phyloP scores from a whole-genome alignment of 2,888 invertebrate species.

The Dastarcus helophoroides region DNA sequence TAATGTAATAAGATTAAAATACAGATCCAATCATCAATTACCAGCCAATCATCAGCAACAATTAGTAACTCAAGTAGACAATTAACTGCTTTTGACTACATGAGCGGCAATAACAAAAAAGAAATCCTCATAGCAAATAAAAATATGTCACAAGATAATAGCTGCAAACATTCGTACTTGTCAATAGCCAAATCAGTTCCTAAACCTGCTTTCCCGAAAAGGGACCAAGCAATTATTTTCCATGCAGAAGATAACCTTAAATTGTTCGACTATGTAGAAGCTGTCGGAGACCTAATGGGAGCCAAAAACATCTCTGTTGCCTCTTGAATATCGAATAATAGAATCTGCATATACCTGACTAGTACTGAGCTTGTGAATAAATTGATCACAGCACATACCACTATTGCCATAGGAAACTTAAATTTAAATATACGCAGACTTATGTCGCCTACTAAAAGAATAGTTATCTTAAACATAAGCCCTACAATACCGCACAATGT shows the following conservation, averaged over 20 bases:
- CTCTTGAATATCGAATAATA: conserved; percentile 9
- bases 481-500: conserved; percentile 7
- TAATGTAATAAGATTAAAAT: too few species aligned
- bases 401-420: conserved; percentile 4
- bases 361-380: conserved; percentile 3
- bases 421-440: conserved; percentile 2
- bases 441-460: conserved; percentile 7
- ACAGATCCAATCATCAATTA: too few species aligned
- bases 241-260: conserved; percentile 4
- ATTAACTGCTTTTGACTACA: too few species aligned
- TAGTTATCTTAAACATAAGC: conserved; percentile 7
- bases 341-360: conserved; percentile 10
- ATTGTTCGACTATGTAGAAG: conserved; percentile 5
- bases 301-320: conserved; percentile 9
- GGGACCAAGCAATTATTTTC: conserved; percentile 8
- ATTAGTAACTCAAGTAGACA: too few species aligned
- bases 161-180: too few species aligned
- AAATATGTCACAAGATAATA: too few species aligned
- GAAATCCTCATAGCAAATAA: too few species aligned
- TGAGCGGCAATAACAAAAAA: too few species aligned
- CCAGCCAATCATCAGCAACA: too few species aligned
- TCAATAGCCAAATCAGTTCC: too few species aligned
- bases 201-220: conserved; percentile 8
- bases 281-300: conserved; percentile 7
- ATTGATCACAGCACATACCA: conserved; percentile 3